Base-by-base conservation (phyloP, 37 sponge, comb jelly and placozoan genomes). In the Tethya wilhelma region DNA sequence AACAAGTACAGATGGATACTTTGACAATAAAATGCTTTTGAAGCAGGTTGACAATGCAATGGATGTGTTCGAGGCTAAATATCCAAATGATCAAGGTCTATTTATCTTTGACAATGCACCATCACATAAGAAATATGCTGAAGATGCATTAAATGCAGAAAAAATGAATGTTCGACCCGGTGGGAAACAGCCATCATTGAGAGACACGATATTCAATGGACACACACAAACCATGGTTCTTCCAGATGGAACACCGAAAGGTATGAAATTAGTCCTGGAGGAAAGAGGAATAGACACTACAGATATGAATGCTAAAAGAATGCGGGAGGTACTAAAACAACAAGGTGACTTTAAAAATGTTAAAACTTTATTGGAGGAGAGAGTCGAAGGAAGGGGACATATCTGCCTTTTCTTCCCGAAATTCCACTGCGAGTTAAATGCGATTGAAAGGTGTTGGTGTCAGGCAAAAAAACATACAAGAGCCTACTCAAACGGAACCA, bases 131-230 rank as follows among this genome's bases (percentile, higher is more conserved):
- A n/a, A n/a, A n/a, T n/a, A n/a, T n/a, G n/a, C n/a, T n/a, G n/a
- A n/a, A n/a, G n/a, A n/a, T n/a, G n/a, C n/a, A 12, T 59, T 84
- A n/a, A 73, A 73, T 58, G 80, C 58, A 49, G 56, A 73, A 38
- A 71, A 62, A 44, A 89, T 84, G 85, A 90, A 90, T 67, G 80
- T 90, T 23, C 3, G 34, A 44, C 76, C 76, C 22, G 90, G 90
- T 25, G 90, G 90, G 19, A 43, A 40, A 19, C 71, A 71, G 26
- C 79, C 90, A 41, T 60, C 26, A 45, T 84, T 84, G 79, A 39
- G 69, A 8, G 80, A 84, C 38, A 84, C 90, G 28, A n/a, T 55
- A n/a, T 89, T 26, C 37, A 38, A 70, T 39, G 90, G 84, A 6
- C 25, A 77, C 19, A 39, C 38, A 23, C 84, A 82, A 66, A 59